A percentile compares a stretch with the other conserved stretches of the same genome.
phyloP scores from a whole-genome alignment of 2,797 vertebrate species.

The Alosa sapidissima region DNA sequence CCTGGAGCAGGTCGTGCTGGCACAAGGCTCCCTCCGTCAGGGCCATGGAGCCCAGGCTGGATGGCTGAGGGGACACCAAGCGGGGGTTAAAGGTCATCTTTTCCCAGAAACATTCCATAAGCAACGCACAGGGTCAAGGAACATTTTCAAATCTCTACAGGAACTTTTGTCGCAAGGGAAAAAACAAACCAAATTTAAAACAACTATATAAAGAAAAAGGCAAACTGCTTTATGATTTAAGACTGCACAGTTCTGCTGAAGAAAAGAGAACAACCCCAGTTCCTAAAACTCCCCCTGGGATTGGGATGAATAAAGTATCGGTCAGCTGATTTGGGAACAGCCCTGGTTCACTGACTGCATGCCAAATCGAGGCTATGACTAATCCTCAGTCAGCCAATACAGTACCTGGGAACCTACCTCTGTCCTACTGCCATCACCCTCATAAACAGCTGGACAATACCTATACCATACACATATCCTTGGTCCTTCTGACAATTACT shows the following conservation, averaged over 20 bases:
- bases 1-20: constrained; percentile 95
- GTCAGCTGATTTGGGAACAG: not conserved
- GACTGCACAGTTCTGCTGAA: not conserved
- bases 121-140: not conserved
- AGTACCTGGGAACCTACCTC: not conserved
- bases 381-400: not conserved
- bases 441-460: too few species aligned
- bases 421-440: too few species aligned
- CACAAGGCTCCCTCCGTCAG: constrained; percentile 95
- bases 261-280: too few species aligned
- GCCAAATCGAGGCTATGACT: not conserved
- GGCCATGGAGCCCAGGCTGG: constrained; percentile 94
- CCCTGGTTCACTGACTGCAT: not conserved
- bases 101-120: not conserved
- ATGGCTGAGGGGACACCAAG: constrained; percentile 77
- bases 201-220: too few species aligned
- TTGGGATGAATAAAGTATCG: not conserved
- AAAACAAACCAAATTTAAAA: too few species aligned
- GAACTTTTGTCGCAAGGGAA: not conserved
- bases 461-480: too few species aligned
- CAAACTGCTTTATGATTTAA: not conserved
- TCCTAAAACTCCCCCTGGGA: too few species aligned
- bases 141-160: not conserved
- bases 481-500: too few species aligned
- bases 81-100: not conserved